Evolutionary conservation across 2,797 vertebrate genomes (phyloP).

Genomic region (Premnoplex brunnescens): DNA sequence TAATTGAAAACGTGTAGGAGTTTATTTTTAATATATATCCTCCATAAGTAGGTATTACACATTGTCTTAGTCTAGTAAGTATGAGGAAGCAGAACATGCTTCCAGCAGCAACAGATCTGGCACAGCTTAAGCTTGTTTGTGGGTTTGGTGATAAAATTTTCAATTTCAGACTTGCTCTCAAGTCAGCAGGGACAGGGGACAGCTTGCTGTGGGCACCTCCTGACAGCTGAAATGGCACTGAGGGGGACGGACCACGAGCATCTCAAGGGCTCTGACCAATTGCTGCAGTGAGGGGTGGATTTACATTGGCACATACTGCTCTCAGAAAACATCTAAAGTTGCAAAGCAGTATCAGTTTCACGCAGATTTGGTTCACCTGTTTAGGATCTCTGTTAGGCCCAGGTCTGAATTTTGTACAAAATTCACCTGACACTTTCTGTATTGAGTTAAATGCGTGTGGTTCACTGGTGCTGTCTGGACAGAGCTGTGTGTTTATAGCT

Average conservation of each 20-base stretch:
- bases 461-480: neutral
- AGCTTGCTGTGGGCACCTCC: neutral
- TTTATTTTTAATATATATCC: neutral
- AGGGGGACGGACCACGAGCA: accelerated
- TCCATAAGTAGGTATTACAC: neutral
- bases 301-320: neutral
- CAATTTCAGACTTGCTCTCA: neutral
- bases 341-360: neutral
- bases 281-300: neutral
- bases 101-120: neutral
- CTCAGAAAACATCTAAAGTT: neutral
- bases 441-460: neutral
- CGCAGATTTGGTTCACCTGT: neutral
- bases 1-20: neutral
- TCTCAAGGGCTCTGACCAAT: neutral
- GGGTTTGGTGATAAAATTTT: neutral
- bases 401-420: neutral
- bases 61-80: neutral
- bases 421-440: neutral
- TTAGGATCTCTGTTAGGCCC: neutral
- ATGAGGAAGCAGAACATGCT: neutral
- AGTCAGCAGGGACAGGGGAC: neutral
- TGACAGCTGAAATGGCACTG: neutral
- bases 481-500: neutral
- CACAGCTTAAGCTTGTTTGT: neutral